A percentile compares a stretch with the other conserved stretches of the same genome.
Evolutionary conservation across 2,888 invertebrate genomes (phyloP).

Genomic region (Napeogenes sylphis): DNA sequence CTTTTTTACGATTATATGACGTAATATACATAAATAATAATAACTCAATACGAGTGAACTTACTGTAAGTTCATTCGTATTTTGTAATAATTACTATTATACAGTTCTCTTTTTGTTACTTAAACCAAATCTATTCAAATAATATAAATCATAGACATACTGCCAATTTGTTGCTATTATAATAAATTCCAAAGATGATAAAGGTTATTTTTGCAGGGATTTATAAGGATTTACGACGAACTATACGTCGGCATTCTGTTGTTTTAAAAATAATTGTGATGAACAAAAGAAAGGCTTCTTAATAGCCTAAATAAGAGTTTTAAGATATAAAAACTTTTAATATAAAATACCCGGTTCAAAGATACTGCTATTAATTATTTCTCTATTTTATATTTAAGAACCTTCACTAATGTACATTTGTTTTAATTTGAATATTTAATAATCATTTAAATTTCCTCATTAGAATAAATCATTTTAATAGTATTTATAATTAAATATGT

Average conservation of each 20-base stretch:
- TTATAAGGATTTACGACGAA: background rate
- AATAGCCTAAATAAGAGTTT: background rate
- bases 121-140: background rate
- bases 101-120: background rate
- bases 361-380: too few species aligned
- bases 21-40: too few species aligned
- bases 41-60: too few species aligned
- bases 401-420: too few species aligned
- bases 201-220: conserved; percentile 1
- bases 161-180: background rate
- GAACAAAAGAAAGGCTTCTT: conserved; percentile 2
- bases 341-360: background rate
- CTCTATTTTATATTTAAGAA: too few species aligned
- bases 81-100: too few species aligned
- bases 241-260: background rate
- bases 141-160: background rate
- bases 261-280: background rate
- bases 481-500: too few species aligned
- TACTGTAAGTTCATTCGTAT: too few species aligned
- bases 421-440: too few species aligned
- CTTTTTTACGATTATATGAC: too few species aligned
- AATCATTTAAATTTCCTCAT: too few species aligned
- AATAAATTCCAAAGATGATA: background rate
- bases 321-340: background rate
- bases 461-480: too few species aligned